Evolutionary conservation across 35 echinoderm and acorn worm genomes (phyloP).

Genomic region (Acanthaster planci): DNA sequence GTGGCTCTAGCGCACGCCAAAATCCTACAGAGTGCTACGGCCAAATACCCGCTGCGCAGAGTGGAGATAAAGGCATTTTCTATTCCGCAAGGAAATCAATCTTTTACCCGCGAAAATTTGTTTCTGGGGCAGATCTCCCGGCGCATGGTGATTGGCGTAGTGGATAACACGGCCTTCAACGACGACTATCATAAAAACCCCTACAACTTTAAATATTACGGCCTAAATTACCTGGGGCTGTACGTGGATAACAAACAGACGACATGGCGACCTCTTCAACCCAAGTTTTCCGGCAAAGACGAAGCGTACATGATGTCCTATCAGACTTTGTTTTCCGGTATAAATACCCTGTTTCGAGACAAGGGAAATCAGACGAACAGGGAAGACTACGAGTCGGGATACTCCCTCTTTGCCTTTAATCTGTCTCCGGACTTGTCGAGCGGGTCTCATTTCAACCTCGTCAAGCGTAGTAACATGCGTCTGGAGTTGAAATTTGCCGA

Average conservation of each 20-base stretch:
- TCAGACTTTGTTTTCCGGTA: slow-evolving; percentile 56
- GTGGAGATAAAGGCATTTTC: slow-evolving; percentile 58
- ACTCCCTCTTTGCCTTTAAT: slow-evolving; percentile 54
- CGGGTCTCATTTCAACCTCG: slow-evolving; percentile 49
- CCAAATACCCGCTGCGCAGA: slow-evolving; percentile 38
- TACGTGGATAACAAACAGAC: slow-evolving; percentile 50
- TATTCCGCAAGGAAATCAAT: slow-evolving; percentile 45
- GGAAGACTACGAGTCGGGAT: slow-evolving; percentile 42
- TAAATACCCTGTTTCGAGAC: slow-evolving; percentile 33
- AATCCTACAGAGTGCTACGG: slow-evolving; percentile 19
- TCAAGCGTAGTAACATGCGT: slow-evolving; percentile 37
- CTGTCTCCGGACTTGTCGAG: slow-evolving; percentile 42
- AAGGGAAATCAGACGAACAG: slow-evolving; percentile 20
- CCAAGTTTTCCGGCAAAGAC: slow-evolving; percentile 39
- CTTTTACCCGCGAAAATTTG: slow-evolving; percentile 47
- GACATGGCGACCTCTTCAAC: slow-evolving; percentile 45
- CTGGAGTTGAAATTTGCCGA: slow-evolving; percentile 35
- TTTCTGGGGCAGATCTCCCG: slow-evolving; percentile 48
- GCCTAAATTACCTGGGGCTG: slow-evolving; percentile 42
- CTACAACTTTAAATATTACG: slow-evolving; percentile 54
- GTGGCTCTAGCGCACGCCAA: slow-evolving; percentile 47
- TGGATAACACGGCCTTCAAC: slow-evolving; percentile 36
- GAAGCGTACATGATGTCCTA: slow-evolving; percentile 40
- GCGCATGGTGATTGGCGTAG: slow-evolving; percentile 30
- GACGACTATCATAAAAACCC: slow-evolving; percentile 41